Evolutionary conservation across 2,797 vertebrate genomes (phyloP).

Genomic region (Momotus momota): DNA sequence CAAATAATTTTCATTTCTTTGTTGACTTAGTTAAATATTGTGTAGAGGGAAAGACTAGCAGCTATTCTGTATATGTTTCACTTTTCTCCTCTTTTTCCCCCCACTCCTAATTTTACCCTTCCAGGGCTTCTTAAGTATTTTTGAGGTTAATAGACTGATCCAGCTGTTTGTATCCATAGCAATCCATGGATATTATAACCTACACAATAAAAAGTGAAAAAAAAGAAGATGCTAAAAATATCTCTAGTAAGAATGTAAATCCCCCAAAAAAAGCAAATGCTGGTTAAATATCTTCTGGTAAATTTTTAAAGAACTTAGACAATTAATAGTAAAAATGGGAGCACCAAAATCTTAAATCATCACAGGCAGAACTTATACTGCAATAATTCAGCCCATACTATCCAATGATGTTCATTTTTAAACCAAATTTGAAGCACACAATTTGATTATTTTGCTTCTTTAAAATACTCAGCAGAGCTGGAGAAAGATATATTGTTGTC

Average conservation of each 20-base stretch:
- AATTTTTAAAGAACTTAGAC: not conserved
- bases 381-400: not conserved
- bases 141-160: not conserved
- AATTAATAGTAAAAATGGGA: not conserved
- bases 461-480: not conserved
- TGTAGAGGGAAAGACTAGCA: not conserved
- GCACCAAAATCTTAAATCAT: not conserved
- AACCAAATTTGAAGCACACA: not conserved
- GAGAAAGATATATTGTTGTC: not conserved
- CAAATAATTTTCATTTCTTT: not conserved
- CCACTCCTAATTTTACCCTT: not conserved
- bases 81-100: not conserved
- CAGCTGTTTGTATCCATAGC: not conserved
- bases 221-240: not conserved
- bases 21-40: not conserved
- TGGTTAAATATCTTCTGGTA: not conserved
- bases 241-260: not conserved
- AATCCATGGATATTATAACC: not conserved
- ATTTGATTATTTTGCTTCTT: not conserved
- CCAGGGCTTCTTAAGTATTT: not conserved
- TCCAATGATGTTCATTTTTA: not conserved
- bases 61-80: not conserved
- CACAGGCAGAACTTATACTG: not conserved
- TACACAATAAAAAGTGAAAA: not conserved
- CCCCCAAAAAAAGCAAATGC: not conserved